Evolutionary conservation across 2,113 vertebrate species (phyloP), one percentile per base, ranked within the genome.

Genomic region (Stomatorhinus ivindoensis): DNA sequence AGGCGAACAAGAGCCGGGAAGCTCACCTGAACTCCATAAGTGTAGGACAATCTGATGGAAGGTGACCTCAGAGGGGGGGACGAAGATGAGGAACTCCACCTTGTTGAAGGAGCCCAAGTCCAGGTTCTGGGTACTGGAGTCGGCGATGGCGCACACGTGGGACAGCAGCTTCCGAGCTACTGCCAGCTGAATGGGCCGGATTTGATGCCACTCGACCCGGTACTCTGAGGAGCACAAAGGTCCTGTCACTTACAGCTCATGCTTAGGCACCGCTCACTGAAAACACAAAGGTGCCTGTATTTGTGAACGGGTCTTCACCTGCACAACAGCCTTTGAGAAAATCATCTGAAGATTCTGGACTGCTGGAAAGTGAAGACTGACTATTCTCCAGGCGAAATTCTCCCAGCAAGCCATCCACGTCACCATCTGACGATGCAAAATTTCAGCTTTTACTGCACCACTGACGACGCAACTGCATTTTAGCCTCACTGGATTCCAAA

Each of bases 111-210:
- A 98, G 89, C 97, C 97, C 31, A 98, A 95, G 92, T 98, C 97
- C 93, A 99, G 96, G 92, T 99, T 98, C 91, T 99, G 98, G 86
- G 98, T 98, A 94, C 98, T 98, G 93, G 98, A 98, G 92, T 99
- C 98, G 4, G 98, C 98, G 50, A 99, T 98, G 35, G 98, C 98
- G 90, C 98, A 99, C 91, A 99, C 97, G 0, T 99, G 98, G 46
- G 98, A 99, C 58, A 99, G 95, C 85, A 99, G 95, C 93, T 99
- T 99, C 93, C 99, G 97, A 8, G 98, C 98, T 92, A 99, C 97
- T 0, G 98, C 98, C 87, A 99, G 94, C 95, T 99, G 98, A 92
- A 98, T 97, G 19, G 98, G 98, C 84, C 96, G 96, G n/a, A 98
- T 93, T 61, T 96, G 94, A 39, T 94, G 96, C 61, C 96, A 96